phyloP scores from a whole-genome alignment of 2,113 vertebrate genomes.

The Nothocercus nigrocapillus region DNA sequence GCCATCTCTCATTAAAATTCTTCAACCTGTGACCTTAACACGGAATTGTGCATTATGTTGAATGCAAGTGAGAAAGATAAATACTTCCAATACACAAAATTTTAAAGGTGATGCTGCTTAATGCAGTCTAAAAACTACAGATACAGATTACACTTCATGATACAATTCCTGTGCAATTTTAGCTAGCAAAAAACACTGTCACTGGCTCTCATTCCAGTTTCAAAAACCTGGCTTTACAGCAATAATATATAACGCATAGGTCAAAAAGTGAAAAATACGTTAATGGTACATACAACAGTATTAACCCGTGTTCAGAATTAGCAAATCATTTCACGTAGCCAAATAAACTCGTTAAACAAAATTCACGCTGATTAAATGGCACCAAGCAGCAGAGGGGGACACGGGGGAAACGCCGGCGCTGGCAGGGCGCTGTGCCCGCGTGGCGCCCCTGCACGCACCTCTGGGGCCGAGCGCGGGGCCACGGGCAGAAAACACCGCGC shows the following conservation, averaged over 20 bases:
- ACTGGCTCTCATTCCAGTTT: neutral
- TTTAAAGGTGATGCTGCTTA: neutral
- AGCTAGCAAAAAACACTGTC: neutral
- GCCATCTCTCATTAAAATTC: neutral
- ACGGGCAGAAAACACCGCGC: neutral
- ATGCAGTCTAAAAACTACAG: neutral
- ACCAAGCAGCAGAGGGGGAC: neutral
- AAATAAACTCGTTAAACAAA: neutral
- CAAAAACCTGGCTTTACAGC: neutral
- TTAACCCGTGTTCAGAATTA: neutral
- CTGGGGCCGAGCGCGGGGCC: neutral
- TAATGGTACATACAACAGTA: neutral
- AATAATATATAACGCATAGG: neutral
- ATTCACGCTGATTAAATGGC: neutral
- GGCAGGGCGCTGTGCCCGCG: rapidly evolving
- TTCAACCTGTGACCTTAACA: neutral
- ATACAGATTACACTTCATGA: neutral
- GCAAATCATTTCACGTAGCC: neutral
- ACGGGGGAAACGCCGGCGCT: neutral
- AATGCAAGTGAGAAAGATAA: neutral
- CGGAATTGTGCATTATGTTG: neutral
- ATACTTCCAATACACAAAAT: neutral
- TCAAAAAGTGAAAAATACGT: neutral
- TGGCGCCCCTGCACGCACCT: neutral
- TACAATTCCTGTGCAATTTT: neutral